Evolutionary conservation across 2,113 vertebrate genomes (phyloP), one percentile per base, ranked within the genome.

Genomic region (Cyprinodon tularosa): DNA sequence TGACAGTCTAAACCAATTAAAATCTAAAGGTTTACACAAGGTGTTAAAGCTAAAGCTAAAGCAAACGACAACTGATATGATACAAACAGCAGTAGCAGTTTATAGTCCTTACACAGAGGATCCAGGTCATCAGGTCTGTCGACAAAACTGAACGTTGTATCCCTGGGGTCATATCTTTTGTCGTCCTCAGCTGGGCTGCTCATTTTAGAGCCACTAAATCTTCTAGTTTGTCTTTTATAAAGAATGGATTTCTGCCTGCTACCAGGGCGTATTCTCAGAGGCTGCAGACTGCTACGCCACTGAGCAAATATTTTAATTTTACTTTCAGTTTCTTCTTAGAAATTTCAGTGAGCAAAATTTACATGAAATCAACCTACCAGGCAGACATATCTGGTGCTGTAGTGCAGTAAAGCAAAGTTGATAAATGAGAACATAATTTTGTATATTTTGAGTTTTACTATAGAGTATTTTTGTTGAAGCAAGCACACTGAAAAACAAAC

Each of bases 111-210:
- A 89, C 73, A 75, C 0, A 82, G 0, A 0, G 86, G 73, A 67
- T 89, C 85, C 68, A 91, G 77, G 36, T 88, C 92, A 81, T 94
- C 92, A 0, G 78, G 87, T 4, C 86, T 82, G 45, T 83, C 83
- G 37, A 94, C 92, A 64, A 93, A 94, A 62, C 72, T 94, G 1
- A 92, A 77, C 1, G 91, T 93, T 0, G 72, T 84, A 77, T 94
- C 93, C 0, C 0, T 42, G 4, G 78, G 91, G 50, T 93, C 81
- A 53, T 90, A 93, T 37, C 1, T 17, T 59, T 94, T 94, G 47
- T 91, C 90, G 0, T 64, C 59, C 1, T 64, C 39, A 14, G 4
- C 15, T 45, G 14, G 70, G 0, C 17, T 66, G 2, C 38, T 78
- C 91, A 90, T 89, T 1, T 62, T 74, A 60, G 17, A 15, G 57